A percentile compares a stretch with the other conserved stretches of the same genome.
phyloP scores from a whole-genome alignment of 2,113 vertebrate genomes.

The Poeciliopsis occidentalis region DNA sequence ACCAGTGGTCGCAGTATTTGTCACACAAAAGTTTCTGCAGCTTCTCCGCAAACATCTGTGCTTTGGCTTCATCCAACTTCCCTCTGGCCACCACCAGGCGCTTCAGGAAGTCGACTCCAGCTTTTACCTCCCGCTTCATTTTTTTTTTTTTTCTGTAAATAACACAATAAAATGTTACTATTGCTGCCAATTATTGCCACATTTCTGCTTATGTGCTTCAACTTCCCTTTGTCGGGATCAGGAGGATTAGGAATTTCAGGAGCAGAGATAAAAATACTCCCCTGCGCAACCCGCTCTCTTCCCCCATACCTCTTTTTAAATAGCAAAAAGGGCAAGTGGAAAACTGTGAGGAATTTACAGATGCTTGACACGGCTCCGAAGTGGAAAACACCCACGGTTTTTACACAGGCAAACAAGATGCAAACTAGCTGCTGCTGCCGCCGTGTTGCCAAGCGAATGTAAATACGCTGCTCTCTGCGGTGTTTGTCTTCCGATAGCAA shows the following conservation, averaged over 20 bases:
- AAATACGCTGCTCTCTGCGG: slow-evolving; percentile 40
- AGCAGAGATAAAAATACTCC: slow-evolving; percentile 40
- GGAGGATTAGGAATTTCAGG: slow-evolving; percentile 22
- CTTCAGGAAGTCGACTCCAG: slow-evolving; percentile 88
- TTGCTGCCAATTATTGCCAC: not conserved
- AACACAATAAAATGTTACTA: slow-evolving; percentile 6
- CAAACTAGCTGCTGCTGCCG: slow-evolving; percentile 41
- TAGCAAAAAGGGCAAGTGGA: not conserved
- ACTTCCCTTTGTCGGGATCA: slow-evolving; percentile 26
- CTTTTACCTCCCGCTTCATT: slow-evolving; percentile 95
- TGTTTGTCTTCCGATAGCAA: slow-evolving; percentile 59
- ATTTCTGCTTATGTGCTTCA: not conserved
- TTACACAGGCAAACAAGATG: slow-evolving; percentile 61
- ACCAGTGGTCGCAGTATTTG: slow-evolving; percentile 92
- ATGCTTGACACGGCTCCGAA: not conserved
- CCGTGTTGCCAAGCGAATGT: slow-evolving; percentile 28
- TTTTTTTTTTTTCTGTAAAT: slow-evolving; percentile 47
- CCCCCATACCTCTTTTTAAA: not conserved
- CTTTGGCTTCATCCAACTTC: slow-evolving; percentile 80
- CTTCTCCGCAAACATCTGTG: slow-evolving; percentile 85
- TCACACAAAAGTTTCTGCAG: slow-evolving; percentile 85
- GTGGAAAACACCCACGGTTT: slow-evolving; percentile 39
- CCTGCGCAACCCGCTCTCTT: slow-evolving; percentile 1
- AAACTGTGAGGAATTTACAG: slow-evolving; percentile 2
- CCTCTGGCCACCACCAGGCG: slow-evolving; percentile 84